These are phyloP conservation scores for Carabus problematicus DNA, from an alignment of 2,888 invertebrate species.

Conservation along the genomic window DNA sequence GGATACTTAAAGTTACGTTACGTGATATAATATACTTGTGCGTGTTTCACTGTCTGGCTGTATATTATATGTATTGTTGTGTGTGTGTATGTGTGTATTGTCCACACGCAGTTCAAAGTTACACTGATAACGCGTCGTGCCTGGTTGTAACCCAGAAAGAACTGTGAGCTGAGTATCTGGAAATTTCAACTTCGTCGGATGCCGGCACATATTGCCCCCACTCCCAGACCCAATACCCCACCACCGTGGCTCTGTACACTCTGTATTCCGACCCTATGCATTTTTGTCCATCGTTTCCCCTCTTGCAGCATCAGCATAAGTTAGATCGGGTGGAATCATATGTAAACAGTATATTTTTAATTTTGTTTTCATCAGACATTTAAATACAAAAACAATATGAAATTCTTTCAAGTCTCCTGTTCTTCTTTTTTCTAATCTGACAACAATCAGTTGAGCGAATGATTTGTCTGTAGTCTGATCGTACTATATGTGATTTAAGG, in stretches of 20 bases:
- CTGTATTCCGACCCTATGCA: conserved; percentile 7
- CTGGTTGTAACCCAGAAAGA: conserved; percentile 20
- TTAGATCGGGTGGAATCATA: conserved; percentile 24
- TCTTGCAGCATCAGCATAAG: too few species aligned
- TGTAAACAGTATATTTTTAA: conserved; percentile 36
- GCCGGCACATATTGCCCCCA: conserved; percentile 26
- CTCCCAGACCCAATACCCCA: conserved; percentile 14
- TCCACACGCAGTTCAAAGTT: conserved; percentile 7
- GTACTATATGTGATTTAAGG: too few species aligned
- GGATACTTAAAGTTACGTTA: conserved; percentile 1
- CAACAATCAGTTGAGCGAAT: too few species aligned
- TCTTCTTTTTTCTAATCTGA: not conserved
- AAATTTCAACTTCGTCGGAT: conserved; percentile 3
- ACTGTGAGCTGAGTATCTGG: conserved; percentile 15
- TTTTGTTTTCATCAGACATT: conserved; percentile 39
- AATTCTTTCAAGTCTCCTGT: too few species aligned
- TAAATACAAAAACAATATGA: too few species aligned
- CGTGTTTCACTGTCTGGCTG: not conserved
- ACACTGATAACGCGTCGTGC: not conserved
- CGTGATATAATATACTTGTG: not conserved
- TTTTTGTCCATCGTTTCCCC: too few species aligned
- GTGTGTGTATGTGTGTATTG: not conserved
- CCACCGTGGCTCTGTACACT: conserved; percentile 10
- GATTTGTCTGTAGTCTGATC: too few species aligned
- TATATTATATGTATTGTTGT: too few species aligned